Evolutionary conservation across 2,113 vertebrate genomes (phyloP), one percentile per base, ranked within the genome.

Genomic region (Propithecus coquereli): DNA sequence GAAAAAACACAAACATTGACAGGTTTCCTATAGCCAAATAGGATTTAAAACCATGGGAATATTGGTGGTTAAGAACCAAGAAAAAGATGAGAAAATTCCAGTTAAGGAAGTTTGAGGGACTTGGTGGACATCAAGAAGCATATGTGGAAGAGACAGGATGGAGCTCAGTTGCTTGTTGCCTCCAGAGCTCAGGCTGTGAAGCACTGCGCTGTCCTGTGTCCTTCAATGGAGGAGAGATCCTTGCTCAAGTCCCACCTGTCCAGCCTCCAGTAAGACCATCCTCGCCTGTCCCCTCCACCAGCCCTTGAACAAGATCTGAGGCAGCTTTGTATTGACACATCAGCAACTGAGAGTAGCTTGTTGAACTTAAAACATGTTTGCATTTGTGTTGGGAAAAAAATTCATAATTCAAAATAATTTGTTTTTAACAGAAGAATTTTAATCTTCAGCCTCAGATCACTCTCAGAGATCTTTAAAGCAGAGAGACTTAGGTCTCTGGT

Each of bases 351-450:
- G 8, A 40, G 12, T 22, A 32, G 14, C 73, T 59, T 11, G 54
- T 52, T 32, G 8, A 70, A 88, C 47, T 65, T 81, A 37, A 84
- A 96, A 45, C 13, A 45, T 81, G 14, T 61, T 76, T 50, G 18
- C 34, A 45, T 87, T 82, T 63, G 23, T 76, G 57, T 5, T 47
- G 37, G 45, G 4, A 5, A 43, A 32, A 81, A 87, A 27, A 30
- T 16, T 10, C 52, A 0, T 52, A 61, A 82, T 83, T 82, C 37
- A 77, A 91, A 85, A 83, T 3, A 65, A 40, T 91, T 23, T 73
- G 30, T 77, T 59, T 91, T 81, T 82, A 37, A 91, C 47, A 77
- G 52, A 6, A 94, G 45, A 94, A 68, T 61, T 82, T 68, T 66
- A 86, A 68, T 4, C n/a, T 73, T 88, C 11, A 65, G 17, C 13